A percentile compares a stretch with the other conserved stretches of the same genome.
Conservation (phyloP, 1,140 invertebrate species). For the Pemphigus obesinymphae region DNA sequence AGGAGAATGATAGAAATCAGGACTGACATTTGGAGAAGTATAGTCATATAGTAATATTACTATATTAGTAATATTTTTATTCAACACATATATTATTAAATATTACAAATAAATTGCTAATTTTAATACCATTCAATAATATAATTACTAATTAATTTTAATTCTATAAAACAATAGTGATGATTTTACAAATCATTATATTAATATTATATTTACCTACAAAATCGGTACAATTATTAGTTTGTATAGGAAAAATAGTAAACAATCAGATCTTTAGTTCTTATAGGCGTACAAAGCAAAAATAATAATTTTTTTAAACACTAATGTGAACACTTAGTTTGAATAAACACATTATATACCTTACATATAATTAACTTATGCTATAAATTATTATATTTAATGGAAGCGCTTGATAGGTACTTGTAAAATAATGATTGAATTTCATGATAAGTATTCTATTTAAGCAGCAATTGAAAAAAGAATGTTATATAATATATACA, state of each 20-base stretch:
- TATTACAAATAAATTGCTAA: not conserved
- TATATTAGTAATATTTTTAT: not conserved
- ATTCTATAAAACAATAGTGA: not conserved
- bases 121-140: not conserved
- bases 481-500: too few relatives aligned
- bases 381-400: not conserved
- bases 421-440: not conserved
- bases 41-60: too few relatives aligned
- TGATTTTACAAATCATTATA: not conserved
- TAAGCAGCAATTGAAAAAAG: not conserved
- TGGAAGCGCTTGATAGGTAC: conserved; percentile 33
- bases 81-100: not conserved
- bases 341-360: not conserved
- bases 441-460: not conserved
- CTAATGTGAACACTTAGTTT: not conserved
- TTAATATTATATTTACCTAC: not conserved
- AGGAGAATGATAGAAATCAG: too few relatives aligned
- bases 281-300: not conserved
- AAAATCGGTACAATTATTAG: not conserved
- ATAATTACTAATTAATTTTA: not conserved
- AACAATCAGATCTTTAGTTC: not conserved
- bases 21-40: too few relatives aligned
- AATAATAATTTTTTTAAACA: not conserved
- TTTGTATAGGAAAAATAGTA: not conserved
- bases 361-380: not conserved